Conservation (phyloP, 2,888 invertebrate genomes). For the Xestia xanthographa region DNA sequence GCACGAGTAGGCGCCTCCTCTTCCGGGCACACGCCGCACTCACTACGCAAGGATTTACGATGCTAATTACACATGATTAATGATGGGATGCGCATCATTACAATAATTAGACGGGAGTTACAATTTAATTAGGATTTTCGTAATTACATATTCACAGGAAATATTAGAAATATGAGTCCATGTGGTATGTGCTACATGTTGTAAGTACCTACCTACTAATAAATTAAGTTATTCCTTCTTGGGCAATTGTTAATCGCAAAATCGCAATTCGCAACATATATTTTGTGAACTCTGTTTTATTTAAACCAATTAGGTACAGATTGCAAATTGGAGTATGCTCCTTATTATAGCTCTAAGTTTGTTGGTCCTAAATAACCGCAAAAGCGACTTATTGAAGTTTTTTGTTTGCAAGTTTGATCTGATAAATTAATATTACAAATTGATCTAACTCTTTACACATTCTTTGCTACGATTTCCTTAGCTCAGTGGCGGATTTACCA, state of each 20-base stretch:
- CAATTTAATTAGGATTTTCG: constrained; percentile 6
- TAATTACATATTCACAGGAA: background rate
- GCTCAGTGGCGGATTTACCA: too few species aligned
- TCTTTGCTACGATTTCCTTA: too few species aligned
- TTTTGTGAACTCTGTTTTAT: background rate
- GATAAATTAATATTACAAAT: too few species aligned
- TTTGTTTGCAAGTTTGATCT: too few species aligned
- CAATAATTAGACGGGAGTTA: constrained; percentile 3
- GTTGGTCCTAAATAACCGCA: too few species aligned
- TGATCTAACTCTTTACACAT: too few species aligned
- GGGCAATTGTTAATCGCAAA: background rate
- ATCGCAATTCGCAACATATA: background rate
- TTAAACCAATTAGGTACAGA: background rate
- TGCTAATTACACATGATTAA: constrained; percentile 40
- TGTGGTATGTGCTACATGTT: background rate
- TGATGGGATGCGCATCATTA: constrained; percentile 32
- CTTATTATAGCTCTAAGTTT: too few species aligned
- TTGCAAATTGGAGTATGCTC: too few species aligned
- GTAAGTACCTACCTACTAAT: background rate
- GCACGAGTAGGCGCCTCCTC: constrained; percentile 56
- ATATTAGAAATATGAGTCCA: background rate
- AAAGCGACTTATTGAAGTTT: too few species aligned
- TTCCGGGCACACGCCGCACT: constrained; percentile 44
- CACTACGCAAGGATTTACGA: constrained; percentile 24
- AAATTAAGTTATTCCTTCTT: background rate